phyloP scores from a whole-genome alignment of 2,888 invertebrate species.

The Chironomus riparius region DNA sequence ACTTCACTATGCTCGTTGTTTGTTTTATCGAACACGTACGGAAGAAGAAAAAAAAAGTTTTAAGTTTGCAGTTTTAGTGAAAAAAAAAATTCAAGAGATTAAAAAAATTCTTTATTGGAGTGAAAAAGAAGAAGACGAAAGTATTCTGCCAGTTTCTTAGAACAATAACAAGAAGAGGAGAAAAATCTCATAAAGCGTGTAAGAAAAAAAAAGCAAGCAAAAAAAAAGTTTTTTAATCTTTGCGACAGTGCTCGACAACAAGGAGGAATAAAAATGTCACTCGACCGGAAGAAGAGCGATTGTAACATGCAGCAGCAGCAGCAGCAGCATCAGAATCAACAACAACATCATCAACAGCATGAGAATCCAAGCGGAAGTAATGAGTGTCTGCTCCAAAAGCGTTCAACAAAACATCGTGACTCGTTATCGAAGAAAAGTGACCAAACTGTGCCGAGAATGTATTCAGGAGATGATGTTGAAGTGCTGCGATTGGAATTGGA shows the following conservation, averaged over 20 bases:
- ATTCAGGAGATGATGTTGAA: conserved; percentile 14
- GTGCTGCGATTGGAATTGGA: conserved; percentile 15
- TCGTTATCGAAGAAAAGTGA: conserved; percentile 7
- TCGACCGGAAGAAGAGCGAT: conserved; percentile 20
- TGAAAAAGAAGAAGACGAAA: too few relatives aligned
- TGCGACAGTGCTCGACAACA: neutral
- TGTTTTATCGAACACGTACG: conserved; percentile 6
- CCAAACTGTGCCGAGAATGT: conserved; percentile 18
- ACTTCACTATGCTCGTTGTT: neutral
- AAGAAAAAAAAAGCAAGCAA: neutral
- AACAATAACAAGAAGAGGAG: too few relatives aligned
- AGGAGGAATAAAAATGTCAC: conserved; percentile 3
- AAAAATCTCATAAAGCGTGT: too few relatives aligned
- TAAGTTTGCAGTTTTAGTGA: too few relatives aligned
- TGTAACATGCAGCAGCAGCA: conserved; percentile 2
- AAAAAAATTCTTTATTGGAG: too few relatives aligned
- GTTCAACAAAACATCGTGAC: conserved; percentile 16
- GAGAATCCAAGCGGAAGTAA: conserved; percentile 13
- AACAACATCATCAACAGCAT: neutral
- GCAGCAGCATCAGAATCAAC: neutral
- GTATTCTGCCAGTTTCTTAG: too few relatives aligned
- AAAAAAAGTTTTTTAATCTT: conserved; percentile 4
- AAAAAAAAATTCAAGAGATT: too few relatives aligned
- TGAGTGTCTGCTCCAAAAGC: conserved; percentile 16
- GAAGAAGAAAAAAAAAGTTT: neutral